Percentiles rank a stretch among this genome's conserved stretches.
These are phyloP conservation scores for Bradypodion pumilum DNA, from an alignment of 2,797 vertebrate genomes.

Conservation along the genomic window DNA sequence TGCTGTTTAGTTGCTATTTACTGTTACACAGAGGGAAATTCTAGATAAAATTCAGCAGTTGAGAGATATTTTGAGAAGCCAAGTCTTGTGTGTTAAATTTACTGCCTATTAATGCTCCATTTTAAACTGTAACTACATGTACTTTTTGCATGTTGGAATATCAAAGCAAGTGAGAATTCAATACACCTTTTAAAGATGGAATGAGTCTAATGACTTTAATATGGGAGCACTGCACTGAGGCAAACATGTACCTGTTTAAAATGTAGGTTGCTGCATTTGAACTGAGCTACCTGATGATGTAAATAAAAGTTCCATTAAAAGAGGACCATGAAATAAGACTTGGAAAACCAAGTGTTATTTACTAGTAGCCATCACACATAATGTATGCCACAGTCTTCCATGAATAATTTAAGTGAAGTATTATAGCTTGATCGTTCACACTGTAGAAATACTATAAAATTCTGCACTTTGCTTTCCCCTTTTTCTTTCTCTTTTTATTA, in stretches of 20 bases:
- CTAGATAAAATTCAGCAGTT: constrained; percentile 28
- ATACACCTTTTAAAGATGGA: background rate
- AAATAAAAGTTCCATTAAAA: constrained; percentile 30
- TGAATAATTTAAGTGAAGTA: background rate
- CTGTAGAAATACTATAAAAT: background rate
- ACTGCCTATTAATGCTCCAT: background rate
- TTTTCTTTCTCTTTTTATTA: too few species aligned
- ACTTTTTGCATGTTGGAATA: constrained; percentile 11
- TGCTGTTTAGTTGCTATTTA: background rate
- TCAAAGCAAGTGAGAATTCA: background rate
- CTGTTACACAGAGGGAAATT: constrained; percentile 17
- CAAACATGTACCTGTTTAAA: background rate
- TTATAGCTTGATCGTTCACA: background rate
- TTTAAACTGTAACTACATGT: background rate
- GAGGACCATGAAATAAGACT: background rate
- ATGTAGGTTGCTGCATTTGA: constrained; percentile 5
- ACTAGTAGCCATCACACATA: background rate
- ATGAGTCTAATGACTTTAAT: background rate
- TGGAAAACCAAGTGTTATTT: background rate
- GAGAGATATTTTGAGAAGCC: background rate
- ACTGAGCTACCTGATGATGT: constrained; percentile 4
- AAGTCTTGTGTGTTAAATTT: constrained; percentile 8
- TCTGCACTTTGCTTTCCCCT: background rate
- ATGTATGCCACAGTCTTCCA: background rate
- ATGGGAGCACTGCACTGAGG: background rate